Base-by-base conservation (phyloP, 30 jellyfish, hydroid and myxozoan genomes). In the Aurelia aurita region DNA sequence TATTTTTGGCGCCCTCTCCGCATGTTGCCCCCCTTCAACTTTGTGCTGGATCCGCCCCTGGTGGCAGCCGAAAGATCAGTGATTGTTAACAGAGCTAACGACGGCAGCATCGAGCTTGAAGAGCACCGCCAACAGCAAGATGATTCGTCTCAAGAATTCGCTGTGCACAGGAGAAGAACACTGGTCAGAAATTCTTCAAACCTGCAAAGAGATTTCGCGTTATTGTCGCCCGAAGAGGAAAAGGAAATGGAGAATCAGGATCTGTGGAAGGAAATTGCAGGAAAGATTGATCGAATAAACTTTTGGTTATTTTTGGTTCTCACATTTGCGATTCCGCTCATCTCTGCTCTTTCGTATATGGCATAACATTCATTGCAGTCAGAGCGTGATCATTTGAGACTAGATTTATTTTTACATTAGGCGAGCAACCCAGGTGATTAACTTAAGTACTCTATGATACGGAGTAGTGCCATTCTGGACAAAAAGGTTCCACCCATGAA, bases 191-290 rank as follows among this genome's bases (percentile, higher is more conserved):
- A 55, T 21, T 16, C 19, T 19, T 58, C 89, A 26, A 26, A 32
- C 19, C 72, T 63, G 6, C 71, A 34, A 14, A 61, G 74, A 15
- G 74, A 55, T 20, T 32, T 80, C 25, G 15, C 74, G 43, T 49
- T 67, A 6, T 27, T 63, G 73, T 44, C 90, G 43, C 90, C 74
- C 11, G 90, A 62, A 65, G 82, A 63, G 82, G 83, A 80, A 47
- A 53, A 80, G 29, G 90, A 80, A 66, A 26, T 63, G 62, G 54
- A 63, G 32, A 62, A 80, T 43, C 90, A 67, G 28, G 82, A 80
- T 9, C 43, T 25, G 15, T 80, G 90, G 90, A 63, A 59, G 27
- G 82, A 80, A 16, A 80, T 80, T 63, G 81, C 82, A 27, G 82
- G 54, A 12, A 57, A 39, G 29, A 16, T 75, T 15, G 87, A 75